A percentile compares a stretch with the other conserved stretches of the same genome.
Evolutionary conservation across 2,113 vertebrate species (phyloP).

Genomic region (Misgurnus anguillicaudatus): DNA sequence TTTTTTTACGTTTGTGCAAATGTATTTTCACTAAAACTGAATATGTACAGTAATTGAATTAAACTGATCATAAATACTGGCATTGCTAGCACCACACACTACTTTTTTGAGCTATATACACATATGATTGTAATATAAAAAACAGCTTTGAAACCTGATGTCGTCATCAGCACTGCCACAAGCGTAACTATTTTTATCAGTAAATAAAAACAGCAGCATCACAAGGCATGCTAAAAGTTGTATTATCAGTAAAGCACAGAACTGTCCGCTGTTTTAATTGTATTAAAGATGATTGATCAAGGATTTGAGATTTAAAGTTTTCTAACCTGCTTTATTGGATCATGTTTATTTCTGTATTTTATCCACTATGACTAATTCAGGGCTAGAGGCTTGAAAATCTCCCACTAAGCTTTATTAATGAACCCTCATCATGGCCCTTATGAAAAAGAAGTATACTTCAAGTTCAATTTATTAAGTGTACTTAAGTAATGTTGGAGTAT

Average conservation of each 20-base stretch:
- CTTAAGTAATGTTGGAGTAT: no score
- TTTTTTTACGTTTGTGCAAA: no score
- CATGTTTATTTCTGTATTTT: not conserved
- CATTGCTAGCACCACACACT: no score
- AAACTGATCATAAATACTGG: no score
- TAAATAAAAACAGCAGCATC: not conserved
- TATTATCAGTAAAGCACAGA: not conserved
- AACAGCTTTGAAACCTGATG: not conserved
- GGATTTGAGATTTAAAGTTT: not conserved
- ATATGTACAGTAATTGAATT: no score
- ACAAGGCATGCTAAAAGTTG: not conserved
- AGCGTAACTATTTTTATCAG: not conserved
- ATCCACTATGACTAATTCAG: constrained; percentile 17
- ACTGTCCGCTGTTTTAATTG: not conserved
- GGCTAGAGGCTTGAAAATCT: not conserved
- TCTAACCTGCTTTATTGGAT: not conserved
- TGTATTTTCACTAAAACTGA: no score
- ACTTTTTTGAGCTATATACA: no score
- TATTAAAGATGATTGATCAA: not conserved
- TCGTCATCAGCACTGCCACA: not conserved
- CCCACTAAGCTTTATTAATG: constrained; percentile 6
- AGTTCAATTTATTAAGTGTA: no score
- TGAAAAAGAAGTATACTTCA: no score
- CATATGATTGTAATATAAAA: not conserved
- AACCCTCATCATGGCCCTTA: constrained; percentile 12